phyloP scores from a whole-genome alignment of 2,113 vertebrate species.

The Laticauda laticaudata region DNA sequence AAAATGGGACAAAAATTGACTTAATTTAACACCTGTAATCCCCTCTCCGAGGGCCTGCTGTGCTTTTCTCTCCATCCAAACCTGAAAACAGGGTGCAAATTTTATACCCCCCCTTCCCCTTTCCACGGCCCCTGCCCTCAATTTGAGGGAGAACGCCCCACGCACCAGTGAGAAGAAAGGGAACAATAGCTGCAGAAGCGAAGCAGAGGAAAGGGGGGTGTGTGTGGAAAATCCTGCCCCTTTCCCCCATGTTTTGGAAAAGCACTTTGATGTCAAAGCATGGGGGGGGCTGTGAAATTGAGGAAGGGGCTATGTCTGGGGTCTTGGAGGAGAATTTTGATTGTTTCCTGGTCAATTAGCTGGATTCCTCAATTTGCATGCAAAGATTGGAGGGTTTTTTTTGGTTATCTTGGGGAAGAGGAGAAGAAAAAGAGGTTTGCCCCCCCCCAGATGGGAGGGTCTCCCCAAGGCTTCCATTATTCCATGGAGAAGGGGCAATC shows the following conservation, averaged over 20 bases:
- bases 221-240: neutral
- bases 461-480: neutral
- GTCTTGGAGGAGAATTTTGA: neutral
- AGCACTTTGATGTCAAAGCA: constrained; percentile 30
- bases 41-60: too few species aligned
- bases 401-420: neutral
- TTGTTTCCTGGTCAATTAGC: constrained; percentile 24
- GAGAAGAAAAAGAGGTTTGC: neutral
- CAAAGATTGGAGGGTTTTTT: neutral
- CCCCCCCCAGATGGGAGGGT: neutral
- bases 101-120: neutral
- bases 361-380: neutral
- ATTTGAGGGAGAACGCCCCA: constrained; percentile 18
- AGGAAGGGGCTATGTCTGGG: neutral
- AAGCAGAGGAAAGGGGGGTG: neutral
- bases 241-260: constrained; percentile 16
- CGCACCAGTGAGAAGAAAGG: neutral
- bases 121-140: neutral
- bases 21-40: too few species aligned
- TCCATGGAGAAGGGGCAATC: neutral
- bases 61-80: neutral
- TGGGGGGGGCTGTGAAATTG: neutral
- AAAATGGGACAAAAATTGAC: too few species aligned
- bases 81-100: neutral
- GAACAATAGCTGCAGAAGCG: constrained; percentile 2